Evolutionary conservation across 2,113 vertebrate genomes (phyloP), one percentile per base, ranked within the genome.

Genomic region (Burhinus bistriatus): DNA sequence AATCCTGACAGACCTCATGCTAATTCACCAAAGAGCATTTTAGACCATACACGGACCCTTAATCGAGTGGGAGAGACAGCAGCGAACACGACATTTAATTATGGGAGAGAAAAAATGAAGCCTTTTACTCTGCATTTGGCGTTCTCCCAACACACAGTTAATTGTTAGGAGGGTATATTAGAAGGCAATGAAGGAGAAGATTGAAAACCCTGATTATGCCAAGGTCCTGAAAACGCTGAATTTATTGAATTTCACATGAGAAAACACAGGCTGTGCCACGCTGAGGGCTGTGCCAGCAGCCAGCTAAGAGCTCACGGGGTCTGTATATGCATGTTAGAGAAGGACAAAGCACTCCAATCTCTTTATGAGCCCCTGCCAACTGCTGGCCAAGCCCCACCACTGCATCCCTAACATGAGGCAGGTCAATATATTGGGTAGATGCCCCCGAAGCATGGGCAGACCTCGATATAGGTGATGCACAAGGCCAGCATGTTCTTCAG

Each of bases 171-270:
- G 93, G 87, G 89, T 89, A 83, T 91, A 95, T 96, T 97, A 95
- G 96, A 87, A 96, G 87, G 96, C 94, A 97, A 83, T 94, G 94
- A 96, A 93, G 95, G 96, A 96, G 96, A 96, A 97, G 95, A 95
- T 91, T 96, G 97, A 95, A 97, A 96, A 93, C 87, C 87, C 87
- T 90, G 91, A 96, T 95, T 95, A 97, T 77, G 82, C 94, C 6
- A 45, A 93, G 68, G 68, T 90, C 79, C 78, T 73, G 78, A 94
- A 95, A 96, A 95, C 77, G 82, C 71, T 90, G 93, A 79, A 94
- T 96, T 95, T 95, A 91, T 94, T 93, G 91, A 91, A 95, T 96
- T 96, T 89, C 82, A 77, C 93, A 85, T 66, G 89, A 96, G 91
- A 92, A 95, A 96, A 83, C 84, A 84, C 45, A 85, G 66, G 66